phyloP scores from a whole-genome alignment of 2,113 vertebrate genomes.

The Geothlypis trichas region DNA sequence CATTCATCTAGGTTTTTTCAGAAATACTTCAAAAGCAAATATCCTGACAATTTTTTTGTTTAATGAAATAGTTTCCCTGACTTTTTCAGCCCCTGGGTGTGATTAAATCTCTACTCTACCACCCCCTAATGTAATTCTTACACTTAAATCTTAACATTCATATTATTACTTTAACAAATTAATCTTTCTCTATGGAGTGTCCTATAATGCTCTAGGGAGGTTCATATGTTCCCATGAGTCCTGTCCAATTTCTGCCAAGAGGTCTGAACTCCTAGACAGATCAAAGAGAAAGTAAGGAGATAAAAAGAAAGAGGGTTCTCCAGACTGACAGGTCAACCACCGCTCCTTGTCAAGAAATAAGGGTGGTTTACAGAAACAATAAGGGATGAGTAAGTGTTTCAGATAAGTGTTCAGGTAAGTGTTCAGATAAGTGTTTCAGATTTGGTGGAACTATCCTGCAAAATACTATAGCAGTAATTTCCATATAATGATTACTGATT shows the following conservation, averaged over 20 bases:
- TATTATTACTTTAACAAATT: slow-evolving; percentile 22
- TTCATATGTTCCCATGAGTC: fast-evolving
- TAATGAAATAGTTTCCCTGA: not conserved
- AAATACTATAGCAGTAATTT: not conserved
- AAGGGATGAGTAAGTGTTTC: not conserved
- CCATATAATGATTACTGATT: not conserved
- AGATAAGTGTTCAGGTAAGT: not conserved
- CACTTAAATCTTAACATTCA: not conserved
- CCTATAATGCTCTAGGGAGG: not conserved
- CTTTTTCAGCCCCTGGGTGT: not conserved
- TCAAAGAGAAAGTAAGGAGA: not conserved
- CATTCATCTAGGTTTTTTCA: not conserved
- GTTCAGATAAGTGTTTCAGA: not conserved
- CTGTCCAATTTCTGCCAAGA: not conserved
- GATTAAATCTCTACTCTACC: not conserved
- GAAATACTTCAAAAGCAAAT: slow-evolving; percentile 25
- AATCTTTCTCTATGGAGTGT: not conserved
- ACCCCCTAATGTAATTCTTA: not conserved
- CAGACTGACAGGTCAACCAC: not conserved
- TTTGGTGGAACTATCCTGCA: not conserved
- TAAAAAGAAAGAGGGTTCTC: not conserved
- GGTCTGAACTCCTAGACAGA: not conserved
- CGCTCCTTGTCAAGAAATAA: not conserved
- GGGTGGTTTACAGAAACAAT: not conserved
- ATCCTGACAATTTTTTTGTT: not conserved